Evolutionary conservation across 2,797 vertebrate genomes (phyloP).

Genomic region (Pteronotus mesoamericanus): DNA sequence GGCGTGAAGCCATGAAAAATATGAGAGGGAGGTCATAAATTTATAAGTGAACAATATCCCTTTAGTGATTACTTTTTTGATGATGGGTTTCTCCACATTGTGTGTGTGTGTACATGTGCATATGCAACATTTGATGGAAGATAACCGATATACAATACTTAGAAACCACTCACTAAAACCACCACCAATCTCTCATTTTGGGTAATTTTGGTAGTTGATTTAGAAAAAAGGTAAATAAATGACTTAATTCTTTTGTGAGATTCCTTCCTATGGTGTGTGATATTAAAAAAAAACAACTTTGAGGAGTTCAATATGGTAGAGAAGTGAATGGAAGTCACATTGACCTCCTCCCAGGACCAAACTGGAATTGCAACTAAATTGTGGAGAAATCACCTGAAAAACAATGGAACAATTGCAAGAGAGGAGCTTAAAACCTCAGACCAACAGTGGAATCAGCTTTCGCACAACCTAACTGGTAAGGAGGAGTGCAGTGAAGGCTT

Average conservation of each 20-base stretch:
- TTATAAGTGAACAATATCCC: neutral
- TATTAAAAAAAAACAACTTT: no score
- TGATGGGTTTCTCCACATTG: neutral
- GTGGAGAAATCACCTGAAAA: no score
- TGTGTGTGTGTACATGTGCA: neutral
- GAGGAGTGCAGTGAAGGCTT: no score
- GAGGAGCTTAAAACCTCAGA: no score
- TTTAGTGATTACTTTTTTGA: conserved; percentile 38
- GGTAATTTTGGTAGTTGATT: neutral
- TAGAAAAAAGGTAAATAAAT: conserved; percentile 15
- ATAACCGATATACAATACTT: neutral
- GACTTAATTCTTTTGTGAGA: neutral
- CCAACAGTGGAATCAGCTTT: no score
- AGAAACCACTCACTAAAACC: neutral
- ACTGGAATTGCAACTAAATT: no score
- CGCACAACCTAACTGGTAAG: no score
- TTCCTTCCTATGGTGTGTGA: neutral
- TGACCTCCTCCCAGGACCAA: no score
- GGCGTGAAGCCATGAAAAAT: conserved; percentile 28
- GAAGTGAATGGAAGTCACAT: no score
- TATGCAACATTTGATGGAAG: neutral
- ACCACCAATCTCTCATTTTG: neutral
- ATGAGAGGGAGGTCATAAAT: conserved; percentile 7
- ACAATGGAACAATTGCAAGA: no score
- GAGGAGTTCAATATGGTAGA: no score